phyloP scores from a whole-genome alignment of 2,797 vertebrate genomes.

The Eulemur albifrons region DNA sequence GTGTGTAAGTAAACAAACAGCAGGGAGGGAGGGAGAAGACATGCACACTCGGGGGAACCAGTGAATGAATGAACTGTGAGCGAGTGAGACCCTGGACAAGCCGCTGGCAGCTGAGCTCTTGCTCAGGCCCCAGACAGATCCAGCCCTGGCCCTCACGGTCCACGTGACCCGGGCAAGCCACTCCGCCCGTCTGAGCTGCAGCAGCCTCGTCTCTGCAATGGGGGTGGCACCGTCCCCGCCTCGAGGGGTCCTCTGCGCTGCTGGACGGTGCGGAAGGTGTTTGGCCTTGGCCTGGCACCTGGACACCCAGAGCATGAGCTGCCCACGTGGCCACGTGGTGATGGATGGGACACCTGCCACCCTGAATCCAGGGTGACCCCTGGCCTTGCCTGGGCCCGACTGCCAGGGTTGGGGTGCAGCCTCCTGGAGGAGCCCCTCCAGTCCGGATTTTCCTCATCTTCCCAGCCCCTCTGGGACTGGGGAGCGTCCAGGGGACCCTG shows the following conservation, averaged over 20 bases:
- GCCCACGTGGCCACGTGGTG: fast-evolving
- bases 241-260: fast-evolving
- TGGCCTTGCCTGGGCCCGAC: background rate
- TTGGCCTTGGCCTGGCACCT: background rate
- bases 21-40: background rate
- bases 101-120: background rate
- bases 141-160: background rate
- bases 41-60: fast-evolving
- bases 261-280: background rate
- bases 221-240: fast-evolving
- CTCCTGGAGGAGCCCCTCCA: fast-evolving
- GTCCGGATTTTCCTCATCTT: background rate
- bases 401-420: fast-evolving
- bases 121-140: background rate
- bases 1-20: background rate
- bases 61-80: no score
- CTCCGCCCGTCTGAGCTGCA: fast-evolving
- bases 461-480: background rate
- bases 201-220: background rate
- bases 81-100: background rate
- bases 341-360: background rate
- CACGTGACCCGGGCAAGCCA: background rate
- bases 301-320: background rate
- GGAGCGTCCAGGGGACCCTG: background rate
- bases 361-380: background rate